Evolutionary conservation across 1,140 invertebrate genomes (phyloP), one percentile per base, ranked within the genome.

Genomic region (Kradibia gibbosae): DNA sequence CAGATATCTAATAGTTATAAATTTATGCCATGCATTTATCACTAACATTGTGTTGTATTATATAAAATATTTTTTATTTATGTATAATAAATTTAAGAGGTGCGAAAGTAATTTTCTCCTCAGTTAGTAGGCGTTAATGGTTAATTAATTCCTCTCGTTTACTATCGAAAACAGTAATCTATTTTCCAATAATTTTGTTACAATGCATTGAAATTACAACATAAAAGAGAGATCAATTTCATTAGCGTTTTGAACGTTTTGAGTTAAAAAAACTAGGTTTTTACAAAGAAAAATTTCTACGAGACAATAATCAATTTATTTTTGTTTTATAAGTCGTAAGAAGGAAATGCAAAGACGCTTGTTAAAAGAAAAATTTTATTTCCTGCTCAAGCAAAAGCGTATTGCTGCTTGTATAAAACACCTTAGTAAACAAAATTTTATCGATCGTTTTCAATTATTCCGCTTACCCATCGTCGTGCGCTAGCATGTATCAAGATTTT

Each of bases 41-140:
- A 22, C 62, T 85, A 80, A 82, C 74, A 75, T 84, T 82, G 74
- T 85, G 50, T 65, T 84, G 80, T 83, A 85, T 83, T 84, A 85
- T 84, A 83, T 81, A 79, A 82, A 81, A 70, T 85, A 85, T 83
- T 83, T 85, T 53, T 57, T 83, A 83, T 57, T 72, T 36, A 77
- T 82, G 80, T 83, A 82, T 76, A 79, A 83, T 86, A 83, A 82
- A 82, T 70, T 73, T 79, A 76, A 79, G 53, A 42, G 42, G n/a
- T n/a, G 34, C 70, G 60, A 60, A 81, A 80, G 78, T 75, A 76
- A 39, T 84, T 83, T 81, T 80, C 77, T 73, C 74, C 48, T 85
- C 85, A 67, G 70, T 53, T 81, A 81, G 50, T 50, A 48, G 45
- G 75, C 81, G 81, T 53, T 82, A 81, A 60, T 45, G 28, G 80